phyloP scores from a whole-genome alignment of 2,888 invertebrate species.

The Macrosoma leucophasiata region DNA sequence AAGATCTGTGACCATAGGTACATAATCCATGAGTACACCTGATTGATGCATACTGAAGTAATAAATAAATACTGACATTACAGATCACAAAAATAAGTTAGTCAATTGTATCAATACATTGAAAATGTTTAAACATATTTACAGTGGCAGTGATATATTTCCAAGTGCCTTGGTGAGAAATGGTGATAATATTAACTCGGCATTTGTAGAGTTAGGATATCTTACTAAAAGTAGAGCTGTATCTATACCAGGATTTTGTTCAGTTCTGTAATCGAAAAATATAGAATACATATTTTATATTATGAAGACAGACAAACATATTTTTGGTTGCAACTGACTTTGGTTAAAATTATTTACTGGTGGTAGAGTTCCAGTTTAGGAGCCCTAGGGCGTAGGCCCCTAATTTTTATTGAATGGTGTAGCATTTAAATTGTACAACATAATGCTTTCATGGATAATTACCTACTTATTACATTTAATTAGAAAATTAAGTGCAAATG shows the following conservation, averaged over 20 bases:
- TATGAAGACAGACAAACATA: background rate
- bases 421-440: too few relatives aligned
- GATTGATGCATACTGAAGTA: conserved; percentile 63
- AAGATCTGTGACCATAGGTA: conserved; percentile 68
- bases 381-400: too few relatives aligned
- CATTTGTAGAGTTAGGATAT: conserved; percentile 72
- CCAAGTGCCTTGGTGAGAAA: conserved; percentile 62
- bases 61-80: background rate
- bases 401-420: too few relatives aligned
- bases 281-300: background rate
- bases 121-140: conserved; percentile 33
- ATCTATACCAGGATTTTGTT: conserved; percentile 62
- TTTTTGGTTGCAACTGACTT: background rate
- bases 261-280: conserved; percentile 40
- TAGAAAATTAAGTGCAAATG: too few relatives aligned
- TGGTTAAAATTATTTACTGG: too few relatives aligned
- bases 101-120: too few relatives aligned
- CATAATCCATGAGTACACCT: conserved; percentile 75
- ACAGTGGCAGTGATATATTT: conserved; percentile 61
- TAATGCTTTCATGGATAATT: too few relatives aligned
- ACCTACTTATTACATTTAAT: too few relatives aligned
- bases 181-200: conserved; percentile 66
- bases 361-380: too few relatives aligned
- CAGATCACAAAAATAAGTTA: background rate
- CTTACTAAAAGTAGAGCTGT: conserved; percentile 73